phyloP scores from a whole-genome alignment of 1,140 invertebrate species.

The Sinella curviseta region DNA sequence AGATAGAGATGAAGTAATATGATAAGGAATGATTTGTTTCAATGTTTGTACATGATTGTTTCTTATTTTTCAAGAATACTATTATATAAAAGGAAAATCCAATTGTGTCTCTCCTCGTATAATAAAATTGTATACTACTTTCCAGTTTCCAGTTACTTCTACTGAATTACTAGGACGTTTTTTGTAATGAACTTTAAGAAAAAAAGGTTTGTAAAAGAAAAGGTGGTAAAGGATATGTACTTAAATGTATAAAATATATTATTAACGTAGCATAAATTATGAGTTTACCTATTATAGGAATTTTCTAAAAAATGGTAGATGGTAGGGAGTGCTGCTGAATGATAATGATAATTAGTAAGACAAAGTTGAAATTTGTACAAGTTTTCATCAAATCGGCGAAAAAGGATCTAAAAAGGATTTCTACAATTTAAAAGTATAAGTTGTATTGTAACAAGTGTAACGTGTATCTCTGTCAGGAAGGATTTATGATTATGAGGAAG shows the following conservation, averaged over 20 bases:
- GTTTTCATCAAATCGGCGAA: neutral
- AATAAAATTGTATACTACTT: neutral
- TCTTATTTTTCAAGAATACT: no score
- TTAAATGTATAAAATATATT: neutral
- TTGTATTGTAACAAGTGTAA: neutral
- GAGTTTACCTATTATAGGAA: conserved; percentile 18
- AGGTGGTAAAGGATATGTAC: no score
- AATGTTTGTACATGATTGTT: no score
- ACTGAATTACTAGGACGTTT: neutral
- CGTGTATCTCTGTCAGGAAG: no score
- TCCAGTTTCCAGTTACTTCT: neutral
- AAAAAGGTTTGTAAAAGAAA: neutral
- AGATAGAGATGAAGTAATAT: neutral
- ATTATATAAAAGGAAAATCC: no score
- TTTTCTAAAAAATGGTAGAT: no score
- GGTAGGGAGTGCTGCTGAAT: no score
- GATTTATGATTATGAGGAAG: no score
- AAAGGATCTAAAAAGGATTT: conserved; percentile 20
- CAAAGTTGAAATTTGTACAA: conserved; percentile 13
- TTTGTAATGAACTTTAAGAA: neutral
- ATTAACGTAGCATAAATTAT: conserved; percentile 12
- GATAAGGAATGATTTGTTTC: neutral
- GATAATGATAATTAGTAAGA: neutral
- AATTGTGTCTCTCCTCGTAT: no score
- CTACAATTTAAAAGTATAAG: neutral